Evolutionary conservation across 2,888 invertebrate species (phyloP).

Genomic region (Aphodius granarius): DNA sequence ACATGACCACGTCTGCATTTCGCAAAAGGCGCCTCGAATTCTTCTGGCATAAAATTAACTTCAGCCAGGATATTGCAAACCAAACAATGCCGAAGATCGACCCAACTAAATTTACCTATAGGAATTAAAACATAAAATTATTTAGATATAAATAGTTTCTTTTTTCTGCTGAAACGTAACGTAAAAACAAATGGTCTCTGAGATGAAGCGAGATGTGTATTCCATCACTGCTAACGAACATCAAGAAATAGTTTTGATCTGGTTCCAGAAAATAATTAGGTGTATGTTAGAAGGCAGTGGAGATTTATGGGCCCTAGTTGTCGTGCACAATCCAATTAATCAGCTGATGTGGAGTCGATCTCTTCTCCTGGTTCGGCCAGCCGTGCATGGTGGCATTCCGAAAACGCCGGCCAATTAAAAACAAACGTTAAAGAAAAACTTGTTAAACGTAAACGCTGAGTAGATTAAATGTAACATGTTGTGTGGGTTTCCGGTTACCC

Average conservation of each 20-base stretch:
- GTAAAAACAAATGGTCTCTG: conserved; percentile 7
- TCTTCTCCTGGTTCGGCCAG: background rate
- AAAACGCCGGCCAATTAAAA: conserved; percentile 7
- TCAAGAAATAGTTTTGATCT: conserved; percentile 38
- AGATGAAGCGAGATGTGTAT: background rate
- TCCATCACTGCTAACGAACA: conserved; percentile 15
- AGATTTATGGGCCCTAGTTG: conserved; percentile 5
- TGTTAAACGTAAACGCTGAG: background rate
- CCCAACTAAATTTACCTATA: background rate
- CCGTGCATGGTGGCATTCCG: conserved; percentile 1
- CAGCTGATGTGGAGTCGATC: background rate
- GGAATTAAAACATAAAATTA: too few species aligned
- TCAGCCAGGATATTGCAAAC: background rate
- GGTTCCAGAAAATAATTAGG: conserved; percentile 48
- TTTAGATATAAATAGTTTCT: too few species aligned
- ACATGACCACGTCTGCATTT: conserved; percentile 10
- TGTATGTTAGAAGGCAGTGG: conserved; percentile 9
- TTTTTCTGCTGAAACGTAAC: background rate
- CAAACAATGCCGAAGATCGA: background rate
- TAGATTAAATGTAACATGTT: conserved; percentile 19
- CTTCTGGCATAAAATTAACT: background rate
- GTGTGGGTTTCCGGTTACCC: conserved; percentile 31
- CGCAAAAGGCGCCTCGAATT: conserved; percentile 3
- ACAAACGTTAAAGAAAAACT: background rate
- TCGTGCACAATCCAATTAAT: background rate